Evolutionary conservation across 2,113 vertebrate species (phyloP).

Genomic region (Electrona antarctica): DNA sequence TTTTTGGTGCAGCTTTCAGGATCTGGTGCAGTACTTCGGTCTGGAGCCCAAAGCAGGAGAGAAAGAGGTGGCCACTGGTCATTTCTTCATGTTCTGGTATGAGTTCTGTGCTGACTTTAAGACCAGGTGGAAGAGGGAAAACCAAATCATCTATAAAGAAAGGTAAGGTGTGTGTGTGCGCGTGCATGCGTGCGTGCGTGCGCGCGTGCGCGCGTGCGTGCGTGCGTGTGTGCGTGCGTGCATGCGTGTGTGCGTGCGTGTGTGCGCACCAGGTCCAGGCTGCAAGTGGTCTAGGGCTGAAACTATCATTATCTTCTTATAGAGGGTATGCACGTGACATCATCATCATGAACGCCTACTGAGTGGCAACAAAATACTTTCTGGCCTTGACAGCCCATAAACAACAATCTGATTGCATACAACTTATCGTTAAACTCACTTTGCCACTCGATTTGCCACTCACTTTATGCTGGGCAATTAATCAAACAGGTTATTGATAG

Average conservation of each 20-base stretch:
- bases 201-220: not conserved
- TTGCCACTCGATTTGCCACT: too few relatives aligned
- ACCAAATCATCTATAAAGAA: slow-evolving; percentile 91
- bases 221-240: too few relatives aligned
- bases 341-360: too few relatives aligned
- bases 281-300: not conserved
- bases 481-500: too few relatives aligned
- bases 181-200: not conserved
- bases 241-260: not conserved
- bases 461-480: too few relatives aligned
- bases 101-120: slow-evolving; percentile 97
- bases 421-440: too few relatives aligned
- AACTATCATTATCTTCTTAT: not conserved
- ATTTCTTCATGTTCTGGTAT: slow-evolving; percentile 94
- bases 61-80: slow-evolving; percentile 84
- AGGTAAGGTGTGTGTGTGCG: slow-evolving; percentile 65
- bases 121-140: slow-evolving; percentile 93
- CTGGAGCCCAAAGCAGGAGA: slow-evolving; percentile 88
- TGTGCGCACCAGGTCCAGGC: not conserved
- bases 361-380: too few relatives aligned
- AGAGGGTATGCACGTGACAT: too few relatives aligned
- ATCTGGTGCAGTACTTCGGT: slow-evolving; percentile 88
- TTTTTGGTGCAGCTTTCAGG: slow-evolving; percentile 83
- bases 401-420: too few relatives aligned
- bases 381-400: too few relatives aligned